Percentiles rank a stretch among this genome's conserved stretches.
Conservation (phyloP, 2,888 invertebrate species). For the Euzophera pinguis region DNA sequence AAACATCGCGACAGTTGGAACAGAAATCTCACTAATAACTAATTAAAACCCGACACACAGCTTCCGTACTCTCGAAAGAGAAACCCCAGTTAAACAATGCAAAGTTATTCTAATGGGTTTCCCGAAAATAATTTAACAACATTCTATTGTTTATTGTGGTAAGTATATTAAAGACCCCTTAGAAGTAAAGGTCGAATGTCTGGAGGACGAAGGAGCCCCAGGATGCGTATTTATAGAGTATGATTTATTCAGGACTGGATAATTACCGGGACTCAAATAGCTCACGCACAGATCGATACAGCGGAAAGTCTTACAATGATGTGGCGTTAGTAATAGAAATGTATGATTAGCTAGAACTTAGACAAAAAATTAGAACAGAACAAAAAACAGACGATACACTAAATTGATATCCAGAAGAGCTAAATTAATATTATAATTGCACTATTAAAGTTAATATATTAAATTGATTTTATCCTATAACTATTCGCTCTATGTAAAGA, state of each 20-base stretch:
- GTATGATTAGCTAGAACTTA: neutral
- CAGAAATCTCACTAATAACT: neutral
- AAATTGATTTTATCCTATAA: neutral
- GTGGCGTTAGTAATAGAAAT: neutral
- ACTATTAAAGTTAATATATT: neutral
- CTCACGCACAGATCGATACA: conserved; percentile 4
- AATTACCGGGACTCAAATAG: conserved; percentile 10
- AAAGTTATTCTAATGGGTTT: conserved; percentile 32
- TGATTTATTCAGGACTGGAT: conserved; percentile 9
- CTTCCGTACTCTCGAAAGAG: conserved; percentile 12
- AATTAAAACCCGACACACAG: neutral
- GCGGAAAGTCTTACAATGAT: conserved; percentile 1
- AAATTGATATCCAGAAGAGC: neutral
- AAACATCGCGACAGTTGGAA: neutral
- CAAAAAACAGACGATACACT: neutral
- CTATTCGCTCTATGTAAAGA: neutral
- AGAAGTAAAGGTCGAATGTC: conserved; percentile 53
- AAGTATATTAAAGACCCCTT: conserved; percentile 27
- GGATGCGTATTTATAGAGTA: conserved; percentile 19
- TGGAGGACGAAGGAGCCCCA: conserved; percentile 58
- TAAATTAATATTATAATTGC: neutral
- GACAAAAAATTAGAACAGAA: neutral
- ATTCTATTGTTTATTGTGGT: conserved; percentile 21
- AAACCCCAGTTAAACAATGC: conserved; percentile 25
- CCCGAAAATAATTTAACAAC: conserved; percentile 30